Evolutionary conservation across 2,888 invertebrate genomes (phyloP), one percentile per base, ranked within the genome.

Genomic region (Xylota sylvarum): DNA sequence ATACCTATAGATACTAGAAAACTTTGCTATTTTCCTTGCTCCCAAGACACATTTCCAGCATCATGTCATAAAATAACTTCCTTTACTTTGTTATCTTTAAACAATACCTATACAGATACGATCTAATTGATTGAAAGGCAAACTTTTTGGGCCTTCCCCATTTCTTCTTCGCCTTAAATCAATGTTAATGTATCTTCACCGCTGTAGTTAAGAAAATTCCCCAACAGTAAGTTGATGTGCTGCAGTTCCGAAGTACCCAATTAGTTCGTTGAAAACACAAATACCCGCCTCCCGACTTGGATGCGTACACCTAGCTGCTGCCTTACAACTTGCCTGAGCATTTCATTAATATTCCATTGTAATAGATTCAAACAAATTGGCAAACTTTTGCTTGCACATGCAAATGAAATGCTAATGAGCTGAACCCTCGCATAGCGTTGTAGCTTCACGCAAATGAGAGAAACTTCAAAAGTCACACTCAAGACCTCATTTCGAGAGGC

Each of bases 331-430:
- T 52, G 46, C 70, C 17, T 23, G 65, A 58, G 43, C 50, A 43
- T 62, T 79, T 40, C 84, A 84, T 84, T 69, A 84, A 65, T 74
- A 79, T 79, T 84, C 74, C 74, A 79, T 74, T 79, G 73, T 84
- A 84, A 84, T 74, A 56, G 79, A 84, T 84, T 84, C 79, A 84
- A 69, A 74, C 79, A 74, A 79, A 84, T 84, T 84, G 79, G 69
- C 69, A 80, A 85, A 80, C 65, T 85, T 85, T 72, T 76, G 85
- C 76, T 60, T 76, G 81, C 81, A 70, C 70, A 76, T 76, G 85
- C 85, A 85, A 80, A 79, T 84, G 48, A 84, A 80, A 81, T 81
- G 81, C 85, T 72, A 84, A 84, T 74, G 73, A 80, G 74, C 80
- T 74, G 43, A 67, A 60, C 79, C 73, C 62, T 32, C 67, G 46